A percentile compares a stretch with the other conserved stretches of the same genome.
Conservation (phyloP, 2,888 invertebrate genomes). For the Stegana nigrithorax region DNA sequence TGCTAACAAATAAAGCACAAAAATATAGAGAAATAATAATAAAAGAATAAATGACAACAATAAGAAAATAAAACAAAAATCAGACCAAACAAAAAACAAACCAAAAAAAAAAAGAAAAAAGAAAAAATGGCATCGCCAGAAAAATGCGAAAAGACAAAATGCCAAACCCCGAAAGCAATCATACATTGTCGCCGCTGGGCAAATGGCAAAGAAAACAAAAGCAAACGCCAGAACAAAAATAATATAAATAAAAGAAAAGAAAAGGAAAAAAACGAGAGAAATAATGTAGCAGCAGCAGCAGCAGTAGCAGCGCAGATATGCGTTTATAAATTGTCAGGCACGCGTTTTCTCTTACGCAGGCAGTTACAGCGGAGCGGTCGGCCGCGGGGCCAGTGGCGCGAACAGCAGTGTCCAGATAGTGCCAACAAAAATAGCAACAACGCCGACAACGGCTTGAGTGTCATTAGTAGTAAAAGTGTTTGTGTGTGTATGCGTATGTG, state of each 20-base stretch:
- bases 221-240: no score
- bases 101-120: not conserved
- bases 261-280: no score
- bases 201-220: not conserved
- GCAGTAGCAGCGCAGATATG: not conserved
- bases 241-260: not conserved
- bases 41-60: no score
- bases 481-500: no score
- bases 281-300: no score
- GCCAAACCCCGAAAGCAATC: not conserved
- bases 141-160: not conserved
- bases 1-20: no score
- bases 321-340: not conserved
- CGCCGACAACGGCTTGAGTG: not conserved
- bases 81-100: not conserved
- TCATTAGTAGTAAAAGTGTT: not conserved
- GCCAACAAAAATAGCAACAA: not conserved
- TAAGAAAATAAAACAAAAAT: not conserved
- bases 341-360: no score
- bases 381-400: no score
- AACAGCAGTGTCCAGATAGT: not conserved
- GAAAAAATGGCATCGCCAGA: not conserved
- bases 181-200: not conserved
- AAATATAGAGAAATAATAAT: no score
- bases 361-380: no score